phyloP scores from a whole-genome alignment of 1,140 invertebrate species.

The Drepana arcuata region DNA sequence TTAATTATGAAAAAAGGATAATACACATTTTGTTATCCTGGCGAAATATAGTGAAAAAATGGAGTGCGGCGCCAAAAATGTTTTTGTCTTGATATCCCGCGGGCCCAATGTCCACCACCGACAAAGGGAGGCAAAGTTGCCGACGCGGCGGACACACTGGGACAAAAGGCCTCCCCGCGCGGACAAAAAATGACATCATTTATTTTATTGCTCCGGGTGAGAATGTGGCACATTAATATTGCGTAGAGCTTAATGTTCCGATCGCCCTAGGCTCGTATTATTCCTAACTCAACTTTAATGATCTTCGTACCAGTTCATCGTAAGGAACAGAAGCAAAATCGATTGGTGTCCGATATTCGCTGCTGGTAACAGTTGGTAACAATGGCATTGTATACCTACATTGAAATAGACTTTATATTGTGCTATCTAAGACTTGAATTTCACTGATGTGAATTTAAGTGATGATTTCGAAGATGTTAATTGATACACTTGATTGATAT shows the following conservation, averaged over 20 bases:
- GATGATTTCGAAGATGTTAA: too few species aligned
- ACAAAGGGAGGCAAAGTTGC: constrained; percentile 37
- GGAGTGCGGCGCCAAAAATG: constrained; percentile 51
- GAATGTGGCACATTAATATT: constrained; percentile 67
- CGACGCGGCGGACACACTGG: constrained; percentile 36
- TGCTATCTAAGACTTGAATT: too few species aligned
- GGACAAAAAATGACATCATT: constrained; percentile 71
- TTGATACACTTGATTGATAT: too few species aligned
- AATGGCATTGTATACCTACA: too few species aligned
- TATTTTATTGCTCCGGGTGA: constrained; percentile 68
- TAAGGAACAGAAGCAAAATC: too few species aligned
- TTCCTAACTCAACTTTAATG: too few species aligned
- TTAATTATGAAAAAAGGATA: constrained; percentile 65
- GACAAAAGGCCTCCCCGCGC: constrained; percentile 53
- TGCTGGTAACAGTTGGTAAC: too few species aligned
- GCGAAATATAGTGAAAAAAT: constrained; percentile 42
- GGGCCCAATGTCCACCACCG: constrained; percentile 27
- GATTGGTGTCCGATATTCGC: too few species aligned
- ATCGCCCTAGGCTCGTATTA: constrained; percentile 55
- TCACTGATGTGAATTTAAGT: too few species aligned
- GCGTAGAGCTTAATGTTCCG: constrained; percentile 54
- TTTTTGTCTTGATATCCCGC: constrained; percentile 62
- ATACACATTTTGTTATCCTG: constrained; percentile 19
- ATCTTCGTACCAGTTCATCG: too few species aligned
- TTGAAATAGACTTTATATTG: too few species aligned